phyloP scores from a whole-genome alignment of 2,797 vertebrate species.

The Brotula barbata region DNA sequence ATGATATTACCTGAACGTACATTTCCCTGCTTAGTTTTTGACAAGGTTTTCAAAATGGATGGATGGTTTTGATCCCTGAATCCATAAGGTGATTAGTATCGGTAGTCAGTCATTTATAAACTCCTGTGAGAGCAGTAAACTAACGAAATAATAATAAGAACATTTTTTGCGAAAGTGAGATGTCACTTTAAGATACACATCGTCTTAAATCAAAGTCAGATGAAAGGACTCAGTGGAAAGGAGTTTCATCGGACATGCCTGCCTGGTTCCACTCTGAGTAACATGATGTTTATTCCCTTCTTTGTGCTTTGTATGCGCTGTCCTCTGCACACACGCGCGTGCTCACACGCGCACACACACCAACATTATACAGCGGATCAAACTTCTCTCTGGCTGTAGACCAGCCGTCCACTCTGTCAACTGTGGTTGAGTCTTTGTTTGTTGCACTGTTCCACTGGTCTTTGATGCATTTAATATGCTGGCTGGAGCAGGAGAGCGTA shows the following conservation, averaged over 20 bases:
- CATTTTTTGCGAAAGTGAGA: constrained; percentile 53
- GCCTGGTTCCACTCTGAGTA: constrained; percentile 75
- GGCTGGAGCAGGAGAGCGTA: constrained; percentile 66
- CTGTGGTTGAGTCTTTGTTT: constrained; percentile 79
- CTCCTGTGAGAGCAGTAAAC: constrained; percentile 17
- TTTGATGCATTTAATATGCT: constrained; percentile 79
- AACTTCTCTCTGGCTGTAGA: constrained; percentile 68
- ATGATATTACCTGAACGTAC: neutral
- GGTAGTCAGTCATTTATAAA: constrained; percentile 32
- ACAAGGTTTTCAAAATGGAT: constrained; percentile 17
- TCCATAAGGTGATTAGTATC: constrained; percentile 19
- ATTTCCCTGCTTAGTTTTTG: constrained; percentile 18
- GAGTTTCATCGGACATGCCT: constrained; percentile 67
- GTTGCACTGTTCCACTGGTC: constrained; percentile 73
- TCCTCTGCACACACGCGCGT: constrained; percentile 33
- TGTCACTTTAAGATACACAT: constrained; percentile 62
- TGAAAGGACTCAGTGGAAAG: constrained; percentile 68
- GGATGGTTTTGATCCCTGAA: neutral
- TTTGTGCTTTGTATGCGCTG: constrained; percentile 65
- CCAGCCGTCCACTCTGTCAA: constrained; percentile 75
- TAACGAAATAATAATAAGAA: constrained; percentile 19
- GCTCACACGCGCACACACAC: constrained; percentile 41
- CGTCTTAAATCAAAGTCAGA: constrained; percentile 64
- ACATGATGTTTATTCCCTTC: constrained; percentile 71
- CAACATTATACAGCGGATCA: constrained; percentile 73